phyloP scores from a whole-genome alignment of 1,140 invertebrate genomes.

The Caenorhabditis inopinata region DNA sequence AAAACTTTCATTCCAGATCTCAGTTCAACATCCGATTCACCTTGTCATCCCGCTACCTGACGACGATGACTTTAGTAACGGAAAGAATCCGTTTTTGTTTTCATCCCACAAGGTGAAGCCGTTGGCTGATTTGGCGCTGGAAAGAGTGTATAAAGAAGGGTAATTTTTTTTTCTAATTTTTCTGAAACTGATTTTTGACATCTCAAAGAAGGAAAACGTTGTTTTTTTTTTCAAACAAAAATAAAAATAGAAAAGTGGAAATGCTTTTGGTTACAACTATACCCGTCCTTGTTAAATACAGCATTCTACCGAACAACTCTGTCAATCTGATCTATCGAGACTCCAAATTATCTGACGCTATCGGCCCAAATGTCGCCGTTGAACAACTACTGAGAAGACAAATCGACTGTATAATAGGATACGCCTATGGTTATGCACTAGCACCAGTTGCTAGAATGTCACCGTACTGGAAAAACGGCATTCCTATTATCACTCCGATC shows the following conservation, averaged over 20 bases:
- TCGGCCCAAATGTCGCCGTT: constrained; percentile 65
- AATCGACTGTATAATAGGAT: constrained; percentile 64
- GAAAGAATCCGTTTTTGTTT: constrained; percentile 60
- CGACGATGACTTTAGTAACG: constrained; percentile 29
- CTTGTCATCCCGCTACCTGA: constrained; percentile 62
- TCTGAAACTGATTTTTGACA: too few relatives aligned
- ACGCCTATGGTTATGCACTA: constrained; percentile 66
- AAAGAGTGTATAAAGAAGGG: constrained; percentile 53
- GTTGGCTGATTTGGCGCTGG: constrained; percentile 58
- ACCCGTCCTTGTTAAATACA: background rate
- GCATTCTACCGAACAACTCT: constrained; percentile 55
- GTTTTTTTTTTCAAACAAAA: too few relatives aligned
- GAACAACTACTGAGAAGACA: constrained; percentile 52
- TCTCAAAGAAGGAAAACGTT: too few relatives aligned
- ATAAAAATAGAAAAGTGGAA: too few relatives aligned
- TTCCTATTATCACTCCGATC: constrained; percentile 80
- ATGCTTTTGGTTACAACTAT: background rate
- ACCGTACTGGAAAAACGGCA: constrained; percentile 58
- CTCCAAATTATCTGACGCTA: constrained; percentile 57
- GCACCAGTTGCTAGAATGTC: constrained; percentile 64
- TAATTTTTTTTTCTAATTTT: background rate
- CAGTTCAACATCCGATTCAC: constrained; percentile 52
- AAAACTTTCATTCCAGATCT: constrained; percentile 25
- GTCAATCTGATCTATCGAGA: constrained; percentile 56
- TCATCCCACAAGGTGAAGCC: constrained; percentile 56